Evolutionary conservation across 2,888 invertebrate genomes (phyloP).

Genomic region (Sphaerolaimus hirsutus): DNA sequence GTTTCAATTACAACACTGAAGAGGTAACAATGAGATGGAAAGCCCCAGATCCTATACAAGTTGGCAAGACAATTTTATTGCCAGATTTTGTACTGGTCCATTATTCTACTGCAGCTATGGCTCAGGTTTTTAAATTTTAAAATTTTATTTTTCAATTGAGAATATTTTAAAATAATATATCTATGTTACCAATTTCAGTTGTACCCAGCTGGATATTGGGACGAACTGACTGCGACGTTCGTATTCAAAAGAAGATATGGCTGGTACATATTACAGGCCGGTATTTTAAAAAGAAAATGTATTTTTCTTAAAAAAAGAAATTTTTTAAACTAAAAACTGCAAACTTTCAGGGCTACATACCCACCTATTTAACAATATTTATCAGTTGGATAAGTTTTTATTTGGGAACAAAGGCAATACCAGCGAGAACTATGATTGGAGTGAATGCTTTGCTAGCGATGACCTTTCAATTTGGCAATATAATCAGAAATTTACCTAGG

Average conservation of each 20-base stretch:
- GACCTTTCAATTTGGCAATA: slow-evolving; percentile 26
- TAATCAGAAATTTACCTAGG: slow-evolving; percentile 22
- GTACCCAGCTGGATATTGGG: slow-evolving; percentile 23
- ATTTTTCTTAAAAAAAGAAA: too few species aligned
- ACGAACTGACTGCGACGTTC: slow-evolving; percentile 21
- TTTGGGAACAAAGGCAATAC: slow-evolving; percentile 23
- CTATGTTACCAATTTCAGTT: slow-evolving; percentile 2
- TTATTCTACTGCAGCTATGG: not conserved
- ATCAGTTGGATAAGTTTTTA: slow-evolving; percentile 25
- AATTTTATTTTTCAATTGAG: not conserved
- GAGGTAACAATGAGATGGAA: slow-evolving; percentile 8
- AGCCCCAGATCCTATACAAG: not conserved
- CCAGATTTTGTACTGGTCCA: slow-evolving; percentile 5
- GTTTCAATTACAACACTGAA: slow-evolving; percentile 9
- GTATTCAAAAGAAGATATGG: slow-evolving; percentile 20
- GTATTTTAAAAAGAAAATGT: slow-evolving; percentile 8
- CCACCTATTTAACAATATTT: slow-evolving; percentile 22
- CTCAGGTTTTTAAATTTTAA: not conserved
- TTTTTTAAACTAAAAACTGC: too few species aligned
- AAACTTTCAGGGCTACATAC: slow-evolving; percentile 21
- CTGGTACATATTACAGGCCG: slow-evolving; percentile 24
- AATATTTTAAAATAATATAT: slow-evolving; percentile 1
- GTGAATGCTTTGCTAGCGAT: slow-evolving; percentile 24
- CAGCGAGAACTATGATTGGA: slow-evolving; percentile 25
- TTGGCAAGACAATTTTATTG: slow-evolving; percentile 3